phyloP scores from a whole-genome alignment of 2,113 vertebrate species.

The Axis porcinus region DNA sequence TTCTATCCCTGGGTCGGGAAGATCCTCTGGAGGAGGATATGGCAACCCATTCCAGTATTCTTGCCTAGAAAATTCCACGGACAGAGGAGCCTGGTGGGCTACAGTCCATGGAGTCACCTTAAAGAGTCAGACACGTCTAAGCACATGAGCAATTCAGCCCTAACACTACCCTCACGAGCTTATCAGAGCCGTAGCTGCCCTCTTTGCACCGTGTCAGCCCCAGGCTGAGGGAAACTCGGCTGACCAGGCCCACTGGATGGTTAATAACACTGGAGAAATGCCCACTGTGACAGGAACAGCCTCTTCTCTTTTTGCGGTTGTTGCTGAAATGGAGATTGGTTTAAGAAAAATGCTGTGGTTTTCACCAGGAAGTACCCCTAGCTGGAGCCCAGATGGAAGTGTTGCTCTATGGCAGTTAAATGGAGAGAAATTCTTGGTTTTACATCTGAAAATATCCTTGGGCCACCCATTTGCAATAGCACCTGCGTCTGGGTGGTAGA shows the following conservation, averaged over 20 bases:
- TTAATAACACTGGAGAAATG: neutral
- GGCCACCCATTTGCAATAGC: neutral
- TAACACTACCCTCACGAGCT: neutral
- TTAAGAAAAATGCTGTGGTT: constrained; percentile 61
- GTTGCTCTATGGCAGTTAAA: neutral
- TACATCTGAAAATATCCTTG: neutral
- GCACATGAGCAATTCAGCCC: neutral
- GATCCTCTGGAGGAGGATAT: neutral
- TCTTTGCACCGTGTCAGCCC: neutral
- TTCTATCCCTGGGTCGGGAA: neutral
- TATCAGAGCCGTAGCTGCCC: neutral
- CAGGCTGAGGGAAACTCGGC: neutral
- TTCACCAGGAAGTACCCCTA: constrained; percentile 57
- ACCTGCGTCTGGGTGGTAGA: neutral
- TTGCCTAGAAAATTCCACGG: neutral
- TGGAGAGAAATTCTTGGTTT: neutral
- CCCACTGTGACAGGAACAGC: constrained; percentile 42
- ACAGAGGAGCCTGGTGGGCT: neutral
- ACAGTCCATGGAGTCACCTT: neutral
- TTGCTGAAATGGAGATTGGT: constrained; percentile 40
- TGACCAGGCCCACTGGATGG: neutral
- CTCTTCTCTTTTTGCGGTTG: constrained; percentile 63
- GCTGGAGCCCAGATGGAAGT: neutral
- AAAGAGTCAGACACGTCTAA: neutral
- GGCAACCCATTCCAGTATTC: neutral